Conservation (phyloP, 2,113 vertebrate genomes). For the Acanthochromis polyacanthus region DNA sequence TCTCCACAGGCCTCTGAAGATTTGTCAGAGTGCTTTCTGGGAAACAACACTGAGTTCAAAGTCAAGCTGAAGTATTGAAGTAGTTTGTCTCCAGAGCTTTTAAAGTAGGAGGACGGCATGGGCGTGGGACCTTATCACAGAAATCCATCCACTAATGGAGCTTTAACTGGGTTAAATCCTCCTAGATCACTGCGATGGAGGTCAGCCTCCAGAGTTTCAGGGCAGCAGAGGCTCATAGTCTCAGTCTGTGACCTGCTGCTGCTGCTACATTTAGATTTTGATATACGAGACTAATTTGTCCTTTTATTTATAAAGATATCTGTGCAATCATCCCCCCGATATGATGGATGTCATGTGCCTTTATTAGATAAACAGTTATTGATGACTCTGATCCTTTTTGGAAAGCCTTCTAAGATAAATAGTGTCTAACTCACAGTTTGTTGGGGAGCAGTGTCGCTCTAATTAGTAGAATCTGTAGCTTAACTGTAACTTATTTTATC, state of each 20-base stretch:
- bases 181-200: constrained; percentile 33
- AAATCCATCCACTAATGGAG: constrained; percentile 56
- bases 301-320: no score
- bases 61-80: constrained; percentile 29
- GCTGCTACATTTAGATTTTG: not conserved
- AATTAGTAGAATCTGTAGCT: no score
- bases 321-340: no score
- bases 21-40: constrained; percentile 10
- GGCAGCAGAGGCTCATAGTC: not conserved
- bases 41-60: constrained; percentile 1
- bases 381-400: not conserved
- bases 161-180: constrained; percentile 53
- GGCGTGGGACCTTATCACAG: constrained; percentile 15
- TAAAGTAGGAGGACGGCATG: constrained; percentile 17
- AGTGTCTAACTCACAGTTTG: no score
- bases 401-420: no score
- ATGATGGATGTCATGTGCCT: not conserved
- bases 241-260: not conserved
- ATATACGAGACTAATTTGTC: no score
- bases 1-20: constrained; percentile 7
- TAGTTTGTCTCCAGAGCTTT: constrained; percentile 12
- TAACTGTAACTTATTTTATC: no score
- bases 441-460: no score
- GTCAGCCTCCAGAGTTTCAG: constrained; percentile 27
- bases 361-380: not conserved